Evolutionary conservation across 2,888 invertebrate genomes (phyloP), one percentile per base, ranked within the genome.

Genomic region (Laspeyria flexula): DNA sequence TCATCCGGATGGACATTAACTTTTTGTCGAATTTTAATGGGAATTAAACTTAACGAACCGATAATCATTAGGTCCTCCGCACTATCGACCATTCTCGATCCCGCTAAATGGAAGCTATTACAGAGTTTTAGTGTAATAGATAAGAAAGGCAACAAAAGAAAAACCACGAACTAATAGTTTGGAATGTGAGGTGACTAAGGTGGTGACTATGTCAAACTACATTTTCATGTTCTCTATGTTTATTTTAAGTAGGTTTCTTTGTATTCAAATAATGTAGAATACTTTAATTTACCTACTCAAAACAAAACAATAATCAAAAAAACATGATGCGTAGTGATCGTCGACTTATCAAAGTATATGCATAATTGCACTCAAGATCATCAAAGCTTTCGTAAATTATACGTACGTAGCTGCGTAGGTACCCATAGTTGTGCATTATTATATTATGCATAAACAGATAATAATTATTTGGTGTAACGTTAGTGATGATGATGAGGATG

Each of bases 11-110:
- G 77, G 75, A 81, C 82, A 81, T 84, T 85, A 85, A 83, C 81
- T 85, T 85, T 85, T 84, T 84, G 80, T 82, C 65, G 74, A 75
- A 76, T 77, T 80, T 81, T 82, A 82, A 79, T 80, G 75, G 77
- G 81, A 83, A 83, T 83, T 83, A 82, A 81, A 80, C 72, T 72
- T 77, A 81, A 81, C 75, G 79, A 83, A 81, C 79, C 77, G 77
- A 77, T 79, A 68, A 79, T 79, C 77, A 79, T 79, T 79, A 74
- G 65, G 62, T 55, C 45, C 63, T 58, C 62, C 55, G 56, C 70
- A 71, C 73, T 75, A 79, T 75, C 77, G 63, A 62, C 62, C 69
- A 65, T 70, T 71, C 69, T 69, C 70, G 59, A 65, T 68, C 63
- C 71, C 56, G 58, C 70, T 77, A 82, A 81, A 83, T 83, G 80